These are phyloP conservation scores for Heloderma charlesbogerti DNA, from an alignment of 2,113 vertebrate genomes.

Conservation along the genomic window DNA sequence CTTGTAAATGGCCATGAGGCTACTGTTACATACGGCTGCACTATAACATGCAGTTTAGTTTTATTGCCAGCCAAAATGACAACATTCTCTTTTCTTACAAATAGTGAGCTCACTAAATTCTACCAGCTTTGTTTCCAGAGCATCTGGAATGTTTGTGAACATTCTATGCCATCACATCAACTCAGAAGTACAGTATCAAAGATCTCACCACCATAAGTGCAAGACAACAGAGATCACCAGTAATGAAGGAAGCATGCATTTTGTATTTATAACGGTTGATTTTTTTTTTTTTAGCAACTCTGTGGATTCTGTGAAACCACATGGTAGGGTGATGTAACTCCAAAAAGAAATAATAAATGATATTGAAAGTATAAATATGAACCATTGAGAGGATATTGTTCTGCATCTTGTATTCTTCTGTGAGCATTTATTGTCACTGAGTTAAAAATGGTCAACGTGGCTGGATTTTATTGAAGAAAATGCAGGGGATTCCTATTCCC, in stretches of 20 bases:
- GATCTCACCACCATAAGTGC: not conserved
- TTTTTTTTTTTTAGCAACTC: not conserved
- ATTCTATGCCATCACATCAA: not conserved
- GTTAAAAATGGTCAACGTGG: not conserved
- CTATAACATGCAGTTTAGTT: not conserved
- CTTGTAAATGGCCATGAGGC: not conserved
- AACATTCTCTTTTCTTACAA: not conserved
- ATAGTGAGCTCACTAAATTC: not conserved
- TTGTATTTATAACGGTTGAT: not conserved
- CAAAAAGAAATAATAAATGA: not conserved
- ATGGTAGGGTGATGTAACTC: not conserved
- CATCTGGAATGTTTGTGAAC: not conserved
- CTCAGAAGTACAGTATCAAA: not conserved
- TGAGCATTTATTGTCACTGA: not conserved
- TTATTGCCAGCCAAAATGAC: not conserved
- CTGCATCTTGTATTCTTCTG: not conserved
- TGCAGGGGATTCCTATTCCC: not conserved
- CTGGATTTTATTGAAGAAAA: not conserved
- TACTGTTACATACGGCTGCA: not conserved
- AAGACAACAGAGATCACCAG: not conserved
- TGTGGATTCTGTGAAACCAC: not conserved
- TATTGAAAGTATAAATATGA: not conserved
- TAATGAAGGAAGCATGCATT: too few species aligned
- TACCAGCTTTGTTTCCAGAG: not conserved
- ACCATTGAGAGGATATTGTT: not conserved